Conservation (phyloP, 92 coral and sea anemone genomes). For the Scolanthus callimorphus region DNA sequence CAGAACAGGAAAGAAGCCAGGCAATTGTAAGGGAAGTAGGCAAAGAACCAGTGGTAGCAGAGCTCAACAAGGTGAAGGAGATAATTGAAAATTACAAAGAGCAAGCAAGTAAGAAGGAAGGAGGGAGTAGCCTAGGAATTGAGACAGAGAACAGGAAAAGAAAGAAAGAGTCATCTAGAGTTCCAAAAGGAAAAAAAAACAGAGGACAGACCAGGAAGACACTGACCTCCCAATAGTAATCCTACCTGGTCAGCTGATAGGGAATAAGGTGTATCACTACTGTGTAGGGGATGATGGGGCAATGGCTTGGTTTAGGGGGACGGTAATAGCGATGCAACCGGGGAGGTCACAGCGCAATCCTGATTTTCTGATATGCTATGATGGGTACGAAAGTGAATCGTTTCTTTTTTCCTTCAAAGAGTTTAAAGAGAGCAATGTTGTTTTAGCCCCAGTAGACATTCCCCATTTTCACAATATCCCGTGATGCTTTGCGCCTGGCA, state of each 20-base stretch:
- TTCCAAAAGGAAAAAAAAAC: constrained; percentile 16
- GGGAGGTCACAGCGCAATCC: constrained; percentile 25
- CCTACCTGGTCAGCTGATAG: constrained; percentile 17
- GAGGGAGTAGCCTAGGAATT: constrained; percentile 5
- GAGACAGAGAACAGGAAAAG: constrained; percentile 10
- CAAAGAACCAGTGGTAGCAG: constrained; percentile 22
- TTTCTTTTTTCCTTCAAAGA: constrained; percentile 29
- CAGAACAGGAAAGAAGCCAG: constrained; percentile 17
- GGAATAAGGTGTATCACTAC: constrained; percentile 23
- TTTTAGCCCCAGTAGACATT: too few relatives aligned
- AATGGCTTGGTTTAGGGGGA: constrained; percentile 19
- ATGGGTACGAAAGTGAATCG: constrained; percentile 23
- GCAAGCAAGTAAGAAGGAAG: not conserved
- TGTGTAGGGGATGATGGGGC: constrained; percentile 27
- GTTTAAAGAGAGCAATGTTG: constrained; percentile 5
- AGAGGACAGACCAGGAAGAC: constrained; percentile 2
- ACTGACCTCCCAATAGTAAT: constrained; percentile 12
- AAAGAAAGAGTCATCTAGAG: constrained; percentile 1
- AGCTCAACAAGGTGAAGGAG: constrained; percentile 9
- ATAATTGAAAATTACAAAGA: constrained; percentile 10
- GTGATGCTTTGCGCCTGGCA: too few relatives aligned
- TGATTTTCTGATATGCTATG: constrained; percentile 29
- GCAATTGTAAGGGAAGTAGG: constrained; percentile 1
- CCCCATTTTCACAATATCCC: too few relatives aligned
- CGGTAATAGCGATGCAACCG: constrained; percentile 24